Percentiles rank a stretch among this genome's conserved stretches.
These are phyloP conservation scores for Elymnias hypermnestra DNA, from an alignment of 1,140 invertebrate species.

Conservation along the genomic window DNA sequence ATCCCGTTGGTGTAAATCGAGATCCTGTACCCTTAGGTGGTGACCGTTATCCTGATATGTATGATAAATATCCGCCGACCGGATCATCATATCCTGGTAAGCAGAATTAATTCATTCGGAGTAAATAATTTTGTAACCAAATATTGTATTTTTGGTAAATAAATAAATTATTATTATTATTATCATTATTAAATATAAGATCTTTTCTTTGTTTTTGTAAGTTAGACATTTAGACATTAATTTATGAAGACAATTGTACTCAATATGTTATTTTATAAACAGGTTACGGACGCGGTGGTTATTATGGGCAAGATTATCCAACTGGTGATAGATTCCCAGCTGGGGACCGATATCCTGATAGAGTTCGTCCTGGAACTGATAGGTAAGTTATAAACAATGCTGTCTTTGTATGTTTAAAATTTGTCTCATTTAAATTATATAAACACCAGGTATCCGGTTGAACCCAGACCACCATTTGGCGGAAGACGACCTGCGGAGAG, in stretches of 20 bases:
- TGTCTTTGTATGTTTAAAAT: background rate
- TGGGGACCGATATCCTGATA: constrained; percentile 53
- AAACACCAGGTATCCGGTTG: constrained; percentile 64
- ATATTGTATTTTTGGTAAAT: too few species aligned
- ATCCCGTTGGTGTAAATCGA: constrained; percentile 62
- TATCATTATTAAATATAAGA: background rate
- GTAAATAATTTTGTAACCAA: too few species aligned
- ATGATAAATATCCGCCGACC: constrained; percentile 73
- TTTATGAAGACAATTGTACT: too few species aligned
- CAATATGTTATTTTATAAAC: constrained; percentile 25
- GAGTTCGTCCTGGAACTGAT: constrained; percentile 47
- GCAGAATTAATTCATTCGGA: too few species aligned
- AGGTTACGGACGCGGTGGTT: constrained; percentile 62
- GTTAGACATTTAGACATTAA: background rate
- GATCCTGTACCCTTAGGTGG: constrained; percentile 67
- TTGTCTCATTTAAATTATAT: constrained; percentile 6
- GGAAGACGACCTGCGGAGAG: constrained; percentile 50
- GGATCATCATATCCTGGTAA: constrained; percentile 69
- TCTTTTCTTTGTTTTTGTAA: background rate
- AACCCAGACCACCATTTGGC: constrained; percentile 58
- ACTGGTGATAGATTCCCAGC: constrained; percentile 37
- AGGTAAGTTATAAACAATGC: constrained; percentile 34
- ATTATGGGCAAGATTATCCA: constrained; percentile 54
- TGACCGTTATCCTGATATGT: constrained; percentile 64
- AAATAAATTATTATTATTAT: too few species aligned